Evolutionary conservation across 1,140 invertebrate species (phyloP).

Genomic region (Chlorops oryzae): DNA sequence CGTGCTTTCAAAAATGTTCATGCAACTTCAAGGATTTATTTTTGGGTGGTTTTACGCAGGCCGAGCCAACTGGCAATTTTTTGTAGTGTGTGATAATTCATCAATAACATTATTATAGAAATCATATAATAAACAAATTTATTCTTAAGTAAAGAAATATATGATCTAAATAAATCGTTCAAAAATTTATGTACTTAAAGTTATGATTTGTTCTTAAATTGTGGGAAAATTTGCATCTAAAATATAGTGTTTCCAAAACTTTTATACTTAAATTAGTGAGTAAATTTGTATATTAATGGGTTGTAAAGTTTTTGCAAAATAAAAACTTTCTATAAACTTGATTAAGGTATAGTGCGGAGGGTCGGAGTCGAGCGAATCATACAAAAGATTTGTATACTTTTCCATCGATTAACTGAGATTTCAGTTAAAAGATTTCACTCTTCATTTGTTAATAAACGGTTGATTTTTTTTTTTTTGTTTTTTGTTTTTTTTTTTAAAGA

Average conservation of each 20-base stretch:
- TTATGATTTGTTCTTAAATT: conserved; percentile 19
- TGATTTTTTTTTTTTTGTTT: neutral
- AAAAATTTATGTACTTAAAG: neutral
- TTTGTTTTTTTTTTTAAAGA: no score
- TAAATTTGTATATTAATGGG: neutral
- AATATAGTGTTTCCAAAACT: conserved; percentile 1
- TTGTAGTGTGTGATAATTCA: no score
- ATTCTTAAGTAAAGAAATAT: neutral
- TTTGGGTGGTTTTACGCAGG: no score
- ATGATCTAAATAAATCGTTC: neutral
- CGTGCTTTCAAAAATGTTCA: no score
- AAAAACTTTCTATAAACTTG: neutral
- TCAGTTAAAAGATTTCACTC: conserved; percentile 39
- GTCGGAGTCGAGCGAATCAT: neutral
- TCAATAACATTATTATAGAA: no score
- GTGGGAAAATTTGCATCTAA: conserved; percentile 39
- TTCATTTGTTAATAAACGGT: conserved; percentile 12
- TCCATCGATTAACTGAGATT: conserved; percentile 19
- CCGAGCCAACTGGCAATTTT: no score
- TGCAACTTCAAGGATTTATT: no score
- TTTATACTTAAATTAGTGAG: neutral
- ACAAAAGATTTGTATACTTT: conserved; percentile 3
- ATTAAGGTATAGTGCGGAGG: neutral
- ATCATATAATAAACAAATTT: no score
- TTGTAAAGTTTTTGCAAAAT: conserved; percentile 5